These are phyloP conservation scores for Pipra filicauda DNA, from an alignment of 2,113 vertebrate genomes.

Conservation along the genomic window DNA sequence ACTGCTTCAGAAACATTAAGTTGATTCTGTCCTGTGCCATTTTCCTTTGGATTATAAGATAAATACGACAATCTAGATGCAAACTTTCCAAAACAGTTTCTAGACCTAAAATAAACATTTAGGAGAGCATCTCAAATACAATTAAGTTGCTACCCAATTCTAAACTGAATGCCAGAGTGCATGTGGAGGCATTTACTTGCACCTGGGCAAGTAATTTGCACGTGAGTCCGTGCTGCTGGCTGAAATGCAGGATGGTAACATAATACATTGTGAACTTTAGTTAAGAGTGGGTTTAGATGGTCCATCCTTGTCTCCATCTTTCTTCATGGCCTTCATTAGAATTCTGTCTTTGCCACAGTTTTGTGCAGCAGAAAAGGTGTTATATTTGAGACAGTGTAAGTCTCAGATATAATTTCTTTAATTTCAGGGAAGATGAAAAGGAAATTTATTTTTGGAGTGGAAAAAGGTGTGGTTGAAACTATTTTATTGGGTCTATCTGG, in stretches of 20 bases:
- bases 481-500: background rate
- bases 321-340: background rate
- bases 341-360: background rate
- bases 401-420: background rate
- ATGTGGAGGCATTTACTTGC: background rate
- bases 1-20: background rate
- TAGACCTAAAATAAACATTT: background rate
- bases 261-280: background rate
- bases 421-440: slow-evolving; percentile 1
- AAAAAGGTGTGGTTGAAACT: background rate
- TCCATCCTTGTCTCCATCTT: background rate
- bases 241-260: background rate
- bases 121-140: background rate
- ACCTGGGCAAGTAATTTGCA: background rate
- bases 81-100: background rate
- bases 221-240: accelerated
- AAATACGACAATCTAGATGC: background rate
- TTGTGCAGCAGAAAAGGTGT: background rate
- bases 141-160: background rate
- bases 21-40: background rate
- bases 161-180: background rate
- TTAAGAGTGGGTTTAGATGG: background rate
- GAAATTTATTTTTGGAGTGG: background rate
- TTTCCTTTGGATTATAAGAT: background rate
- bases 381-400: background rate